Evolutionary conservation across 2,113 vertebrate genomes (phyloP).

Genomic region (Emydura subglobosa): DNA sequence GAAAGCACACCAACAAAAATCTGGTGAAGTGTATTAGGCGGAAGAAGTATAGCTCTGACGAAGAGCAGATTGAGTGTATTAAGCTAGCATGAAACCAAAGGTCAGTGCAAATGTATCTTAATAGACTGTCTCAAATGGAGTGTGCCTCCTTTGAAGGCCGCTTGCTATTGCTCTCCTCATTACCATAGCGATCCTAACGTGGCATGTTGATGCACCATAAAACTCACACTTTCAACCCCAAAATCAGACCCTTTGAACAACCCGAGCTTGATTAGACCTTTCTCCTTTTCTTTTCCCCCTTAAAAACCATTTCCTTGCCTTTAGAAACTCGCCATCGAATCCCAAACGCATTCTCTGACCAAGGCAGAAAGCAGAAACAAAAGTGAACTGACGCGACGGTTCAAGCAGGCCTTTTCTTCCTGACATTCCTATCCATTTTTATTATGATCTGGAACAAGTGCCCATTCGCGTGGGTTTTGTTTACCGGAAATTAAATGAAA

Average conservation of each 20-base stretch:
- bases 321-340: constrained; percentile 87
- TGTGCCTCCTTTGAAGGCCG: constrained; percentile 88
- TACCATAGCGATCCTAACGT: constrained; percentile 89
- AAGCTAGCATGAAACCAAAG: constrained; percentile 88
- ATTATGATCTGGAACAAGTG: constrained; percentile 86
- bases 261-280: constrained; percentile 89
- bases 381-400: constrained; percentile 83
- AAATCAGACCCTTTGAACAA: constrained; percentile 88
- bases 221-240: constrained; percentile 90
- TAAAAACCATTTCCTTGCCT: constrained; percentile 90
- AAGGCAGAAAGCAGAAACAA: constrained; percentile 87
- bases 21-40: constrained; percentile 52
- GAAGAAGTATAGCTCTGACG: constrained; percentile 76
- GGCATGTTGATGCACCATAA: constrained; percentile 87
- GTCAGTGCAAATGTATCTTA: constrained; percentile 90
- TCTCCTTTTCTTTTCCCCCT: constrained; percentile 87
- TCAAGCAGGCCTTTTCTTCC: constrained; percentile 83
- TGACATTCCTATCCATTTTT: constrained; percentile 86
- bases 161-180: constrained; percentile 84
- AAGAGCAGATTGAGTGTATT: constrained; percentile 83
- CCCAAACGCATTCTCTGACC: constrained; percentile 87
- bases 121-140: constrained; percentile 89
- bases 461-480: constrained; percentile 88
- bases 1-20: neutral
- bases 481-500: constrained; percentile 89